phyloP scores from a whole-genome alignment of 2,113 vertebrate genomes.

The Struthio camelus region DNA sequence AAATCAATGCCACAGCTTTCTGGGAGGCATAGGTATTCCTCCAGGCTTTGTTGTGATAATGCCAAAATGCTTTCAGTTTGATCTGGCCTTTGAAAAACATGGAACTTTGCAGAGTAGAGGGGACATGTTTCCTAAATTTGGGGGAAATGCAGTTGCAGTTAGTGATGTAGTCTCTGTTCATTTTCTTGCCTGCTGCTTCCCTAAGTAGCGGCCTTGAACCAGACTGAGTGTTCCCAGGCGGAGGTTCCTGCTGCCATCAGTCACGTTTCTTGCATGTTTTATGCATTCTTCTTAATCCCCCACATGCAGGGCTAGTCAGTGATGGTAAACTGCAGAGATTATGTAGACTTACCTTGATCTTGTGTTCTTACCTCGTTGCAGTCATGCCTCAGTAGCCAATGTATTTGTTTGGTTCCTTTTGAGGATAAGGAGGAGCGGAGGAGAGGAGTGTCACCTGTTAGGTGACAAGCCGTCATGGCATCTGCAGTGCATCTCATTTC shows the following conservation, averaged over 20 bases:
- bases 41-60: not conserved
- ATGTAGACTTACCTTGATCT: accelerated
- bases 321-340: not conserved
- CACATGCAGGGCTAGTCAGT: not conserved
- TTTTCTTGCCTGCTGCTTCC: not conserved
- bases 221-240: not conserved
- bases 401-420: not conserved
- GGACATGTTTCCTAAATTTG: not conserved
- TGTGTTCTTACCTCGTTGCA: accelerated
- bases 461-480: not conserved
- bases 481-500: not conserved
- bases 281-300: not conserved
- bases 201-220: accelerated
- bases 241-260: not conserved
- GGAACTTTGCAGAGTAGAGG: not conserved
- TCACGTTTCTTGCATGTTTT: not conserved
- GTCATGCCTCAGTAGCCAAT: not conserved
- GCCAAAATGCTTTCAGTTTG: not conserved
- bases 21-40: not conserved
- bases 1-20: not conserved
- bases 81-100: not conserved
- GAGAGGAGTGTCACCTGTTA: no score
- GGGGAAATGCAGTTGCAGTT: not conserved
- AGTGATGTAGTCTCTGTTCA: not conserved
- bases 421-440: not conserved